Evolutionary conservation across 2,113 vertebrate species (phyloP), one percentile per base, ranked within the genome.

Genomic region (Eidolon helvum): DNA sequence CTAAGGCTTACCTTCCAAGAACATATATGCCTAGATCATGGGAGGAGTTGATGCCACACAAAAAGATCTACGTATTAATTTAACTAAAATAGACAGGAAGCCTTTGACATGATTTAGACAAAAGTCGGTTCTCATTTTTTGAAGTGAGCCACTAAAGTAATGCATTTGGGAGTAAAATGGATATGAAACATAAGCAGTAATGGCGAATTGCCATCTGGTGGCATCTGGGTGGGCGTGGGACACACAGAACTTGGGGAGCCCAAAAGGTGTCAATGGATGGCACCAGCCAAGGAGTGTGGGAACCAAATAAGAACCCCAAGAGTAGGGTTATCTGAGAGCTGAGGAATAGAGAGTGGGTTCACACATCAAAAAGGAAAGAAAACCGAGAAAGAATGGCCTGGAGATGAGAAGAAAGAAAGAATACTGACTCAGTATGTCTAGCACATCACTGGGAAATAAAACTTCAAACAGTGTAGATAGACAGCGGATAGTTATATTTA

Each of bases 401-500:
- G 33, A 48, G 80, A 66, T 30, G 4, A 38, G 50, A 11, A 71
- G 40, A 45, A 45, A 45, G 45, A 48, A 65, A 48, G 24, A 72
- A 65, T 1, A 26, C 12, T 28, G 33, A 21, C 45, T n/a, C 28
- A n/a, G 35, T 4, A 35, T 21, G 21, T 4, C 71, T 43, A 15
- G n/a, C 7, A 7, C 35, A 18, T 38, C 48, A 26, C 74, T 18
- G 33, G 16, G 11, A 7, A 57, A 43, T 30, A 10, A 38, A 50
- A 11, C 1, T 7, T 43, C 4, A 43, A 50, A 61, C 10, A 35
- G 43, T 19, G 30, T 3, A 11, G 28, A 33, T 3, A 11, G 28
- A 33, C 1, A 0, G 45, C 1, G 0, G 26, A n/a, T 1, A 53
- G 14, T 26, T 38, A 16, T 3, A 74, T 5, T 7, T 24, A 10